Conservation (phyloP, 2,113 vertebrate species). For the Ia io region DNA sequence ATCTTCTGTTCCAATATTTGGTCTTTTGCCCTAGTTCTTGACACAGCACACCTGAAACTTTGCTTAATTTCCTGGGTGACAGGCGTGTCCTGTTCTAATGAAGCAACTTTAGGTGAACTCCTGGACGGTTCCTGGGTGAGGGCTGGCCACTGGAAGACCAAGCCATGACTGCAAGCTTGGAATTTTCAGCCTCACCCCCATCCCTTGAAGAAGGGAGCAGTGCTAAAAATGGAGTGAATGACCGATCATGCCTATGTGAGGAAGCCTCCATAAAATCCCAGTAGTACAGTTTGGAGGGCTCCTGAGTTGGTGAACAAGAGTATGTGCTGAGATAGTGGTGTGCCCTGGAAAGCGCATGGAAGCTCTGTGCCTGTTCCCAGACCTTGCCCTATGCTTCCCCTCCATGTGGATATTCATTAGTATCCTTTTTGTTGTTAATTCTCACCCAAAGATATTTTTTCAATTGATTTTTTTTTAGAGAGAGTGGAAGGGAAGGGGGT, state of each 20-base stretch:
- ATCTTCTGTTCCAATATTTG: background rate
- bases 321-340: background rate
- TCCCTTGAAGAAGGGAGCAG: background rate
- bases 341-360: background rate
- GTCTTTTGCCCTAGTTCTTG: background rate
- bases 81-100: background rate
- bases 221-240: background rate
- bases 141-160: background rate
- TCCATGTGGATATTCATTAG: background rate
- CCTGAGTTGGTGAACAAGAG: background rate
- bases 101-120: background rate
- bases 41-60: background rate
- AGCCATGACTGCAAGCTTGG: background rate
- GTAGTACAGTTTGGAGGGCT: background rate
- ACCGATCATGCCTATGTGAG: background rate
- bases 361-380: background rate
- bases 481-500: too few species aligned
- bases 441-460: too few species aligned
- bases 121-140: background rate
- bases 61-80: background rate
- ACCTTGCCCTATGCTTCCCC: background rate
- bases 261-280: background rate
- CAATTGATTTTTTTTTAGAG: too few species aligned
- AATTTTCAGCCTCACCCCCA: background rate
- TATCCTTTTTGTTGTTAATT: too few species aligned